phyloP scores from a whole-genome alignment of 2,797 vertebrate genomes.

The Pagetopsis macropterus region DNA sequence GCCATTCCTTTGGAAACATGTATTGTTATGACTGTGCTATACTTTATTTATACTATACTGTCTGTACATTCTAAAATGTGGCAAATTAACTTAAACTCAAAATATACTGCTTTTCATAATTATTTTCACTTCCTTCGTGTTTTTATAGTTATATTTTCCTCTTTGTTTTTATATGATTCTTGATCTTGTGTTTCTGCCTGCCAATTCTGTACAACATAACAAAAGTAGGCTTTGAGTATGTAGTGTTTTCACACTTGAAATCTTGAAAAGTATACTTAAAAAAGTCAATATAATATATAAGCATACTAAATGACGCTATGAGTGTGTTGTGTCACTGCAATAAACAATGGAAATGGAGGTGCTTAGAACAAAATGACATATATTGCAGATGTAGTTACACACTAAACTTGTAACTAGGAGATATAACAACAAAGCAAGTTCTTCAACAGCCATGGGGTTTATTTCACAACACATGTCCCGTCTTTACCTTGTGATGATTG shows the following conservation, averaged over 20 bases:
- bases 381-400: neutral
- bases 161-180: neutral
- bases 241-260: neutral
- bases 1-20: neutral
- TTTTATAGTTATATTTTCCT: constrained; percentile 4
- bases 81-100: neutral
- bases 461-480: neutral
- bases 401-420: neutral
- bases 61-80: rapidly evolving
- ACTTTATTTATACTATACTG: no score
- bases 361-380: neutral
- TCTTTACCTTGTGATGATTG: constrained; percentile 96
- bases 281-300: neutral
- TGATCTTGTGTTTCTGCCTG: neutral
- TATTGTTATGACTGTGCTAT: no score
- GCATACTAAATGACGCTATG: neutral
- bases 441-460: neutral
- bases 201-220: neutral
- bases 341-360: neutral
- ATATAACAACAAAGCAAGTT: neutral
- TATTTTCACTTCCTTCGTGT: neutral
- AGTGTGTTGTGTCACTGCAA: neutral
- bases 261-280: neutral
- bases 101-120: constrained; percentile 6
- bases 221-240: neutral